Evolutionary conservation across 2,888 invertebrate genomes (phyloP), one percentile per base, ranked within the genome.

Genomic region (Platerodrilus igneus): DNA sequence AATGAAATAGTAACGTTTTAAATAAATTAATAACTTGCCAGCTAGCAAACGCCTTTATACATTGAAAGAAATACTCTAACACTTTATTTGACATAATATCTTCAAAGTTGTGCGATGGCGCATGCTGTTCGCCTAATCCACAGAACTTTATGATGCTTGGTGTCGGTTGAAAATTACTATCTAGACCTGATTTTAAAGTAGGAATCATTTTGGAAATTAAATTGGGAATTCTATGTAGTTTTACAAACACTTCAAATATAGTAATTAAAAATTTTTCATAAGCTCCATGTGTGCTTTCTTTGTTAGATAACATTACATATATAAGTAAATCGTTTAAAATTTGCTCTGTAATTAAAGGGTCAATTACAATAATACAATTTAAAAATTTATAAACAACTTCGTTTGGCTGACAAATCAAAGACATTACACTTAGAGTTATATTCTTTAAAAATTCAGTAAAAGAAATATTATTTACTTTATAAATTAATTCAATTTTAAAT

Each of bases 1-100:
- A 47, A 48, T 63, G 60, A 49, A 50, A 58, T 19, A 63, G 32
- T 9, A 65, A 47, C 0, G 65, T 65, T 50, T 58, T 64, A 33
- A 65, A 60, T 18, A 67, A 39, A 51, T 63, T 63, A 22, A 63
- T 62, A 27, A 63, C 52, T 48, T 66, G 63, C 60, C 62, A 60
- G 37, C 61, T 63, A 2, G 61, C 55, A 33, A 66, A 46, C 23
- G 48, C 50, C 7, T 50, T 50, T 25, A 65, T 53, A 43, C 60
- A 62, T 15, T 53, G 49, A 15, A 58, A 53, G 41, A 66, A 64
- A 47, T 48, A 55, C 11, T 54, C 35, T 10, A 66, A 41, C n/a
- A n/a, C n/a, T n/a, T n/a, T n/a, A n/a, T n/a, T n/a, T n/a, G n/a
- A n/a, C n/a, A n/a, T n/a, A n/a, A n/a, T n/a, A n/a, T n/a, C n/a